Percentiles rank a stretch among this genome's conserved stretches.
Conservation (phyloP, 2,888 invertebrate species). For the Cotesia congregata region DNA sequence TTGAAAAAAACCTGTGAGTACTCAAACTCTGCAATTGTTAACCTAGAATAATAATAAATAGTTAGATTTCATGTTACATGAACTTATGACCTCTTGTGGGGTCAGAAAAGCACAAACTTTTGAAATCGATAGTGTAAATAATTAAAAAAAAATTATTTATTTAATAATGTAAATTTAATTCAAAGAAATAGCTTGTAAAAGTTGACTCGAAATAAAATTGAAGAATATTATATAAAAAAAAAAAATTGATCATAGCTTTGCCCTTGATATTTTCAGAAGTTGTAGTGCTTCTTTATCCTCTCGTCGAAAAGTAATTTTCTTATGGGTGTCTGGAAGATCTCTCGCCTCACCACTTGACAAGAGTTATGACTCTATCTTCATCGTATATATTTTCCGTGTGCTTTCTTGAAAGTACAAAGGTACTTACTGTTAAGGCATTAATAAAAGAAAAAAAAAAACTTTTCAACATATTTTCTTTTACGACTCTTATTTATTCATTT, state of each 20-base stretch:
- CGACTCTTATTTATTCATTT: neutral
- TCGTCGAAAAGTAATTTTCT: slow-evolving; percentile 58
- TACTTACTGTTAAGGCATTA: neutral
- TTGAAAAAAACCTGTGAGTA: too few relatives aligned
- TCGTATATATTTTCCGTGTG: slow-evolving; percentile 5
- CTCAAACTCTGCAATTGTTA: too few relatives aligned
- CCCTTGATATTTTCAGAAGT: slow-evolving; percentile 17
- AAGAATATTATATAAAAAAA: neutral
- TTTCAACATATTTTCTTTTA: too few relatives aligned
- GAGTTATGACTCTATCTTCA: slow-evolving; percentile 45
- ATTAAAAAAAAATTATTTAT: too few relatives aligned
- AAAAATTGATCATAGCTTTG: slow-evolving; percentile 16
- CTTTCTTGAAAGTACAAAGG: slow-evolving; percentile 21
- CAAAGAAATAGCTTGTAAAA: neutral
- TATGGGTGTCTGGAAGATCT: slow-evolving; percentile 54
- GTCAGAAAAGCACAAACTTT: too few relatives aligned
- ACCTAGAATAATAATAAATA: too few relatives aligned
- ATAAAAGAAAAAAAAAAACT: too few relatives aligned
- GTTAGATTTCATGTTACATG: too few relatives aligned
- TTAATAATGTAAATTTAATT: neutral
- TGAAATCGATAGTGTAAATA: too few relatives aligned
- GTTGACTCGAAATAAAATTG: neutral
- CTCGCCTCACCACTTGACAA: slow-evolving; percentile 38
- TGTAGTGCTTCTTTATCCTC: neutral
- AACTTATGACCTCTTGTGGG: too few relatives aligned